Evolutionary conservation across 1,140 invertebrate genomes (phyloP), one percentile per base, ranked within the genome.

Genomic region (Nylanderia fulva): DNA sequence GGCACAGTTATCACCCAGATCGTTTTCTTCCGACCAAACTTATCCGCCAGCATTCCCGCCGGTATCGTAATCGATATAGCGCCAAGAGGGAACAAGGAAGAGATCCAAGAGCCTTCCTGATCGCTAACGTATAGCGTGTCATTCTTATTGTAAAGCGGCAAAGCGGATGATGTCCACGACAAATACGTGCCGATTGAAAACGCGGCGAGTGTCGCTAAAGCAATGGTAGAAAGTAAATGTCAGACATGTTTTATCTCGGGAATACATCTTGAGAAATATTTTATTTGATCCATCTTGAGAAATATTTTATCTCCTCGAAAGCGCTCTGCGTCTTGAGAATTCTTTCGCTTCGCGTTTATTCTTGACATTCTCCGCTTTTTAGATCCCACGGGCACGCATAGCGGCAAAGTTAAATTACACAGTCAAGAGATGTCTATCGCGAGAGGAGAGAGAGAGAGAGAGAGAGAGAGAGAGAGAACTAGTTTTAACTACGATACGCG

Each of bases 21-120:
- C 0, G 96, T 96, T 60, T 93, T 95, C 94, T 96, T 97, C 11
- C 97, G 93, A 4, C 97, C 97, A 79, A 97, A 94, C 85, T 95
- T 95, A 90, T 97, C 96, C 0, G 96, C 96, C 21, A 96, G 92
- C 39, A 95, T 95, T 3, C 96, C 95, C 36, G 96, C 94, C 0
- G 96, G 96, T 8, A 96, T 93, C 0, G 96, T 95, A 0, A 96
- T 95, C 33, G 94, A 89, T 5, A 95, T 85, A 0, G 96, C 96
- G 0, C 96, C 96, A 5, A 96, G 92, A 52, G 95, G 95, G 0
- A 96, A 87, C 0, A 96, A 89, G 0, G 95, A 95, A 0, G 95
- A 95, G 1, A 95, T 94, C 96, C 96, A 96, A 0, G 95, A 95
- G 0, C 93, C 94, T 91, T 96, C 93, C 9, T 91, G 86, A 5